Evolutionary conservation across 2,888 invertebrate species (phyloP), one percentile per base, ranked within the genome.

Genomic region (Aporophyla nigra): DNA sequence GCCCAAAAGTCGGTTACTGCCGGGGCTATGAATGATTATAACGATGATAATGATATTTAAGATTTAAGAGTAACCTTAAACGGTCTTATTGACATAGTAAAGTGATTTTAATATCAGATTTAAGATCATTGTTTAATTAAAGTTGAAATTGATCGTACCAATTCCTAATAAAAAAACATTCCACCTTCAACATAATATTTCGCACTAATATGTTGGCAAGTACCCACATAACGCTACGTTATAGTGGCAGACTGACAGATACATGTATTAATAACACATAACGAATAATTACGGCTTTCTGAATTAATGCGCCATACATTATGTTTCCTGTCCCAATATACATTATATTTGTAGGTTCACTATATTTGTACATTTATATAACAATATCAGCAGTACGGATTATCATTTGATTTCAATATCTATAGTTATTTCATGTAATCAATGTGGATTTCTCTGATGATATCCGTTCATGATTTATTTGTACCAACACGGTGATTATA

Each of bases 231-330:
- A 21, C 49, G 49, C 14, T 43, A 65, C 19, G 27, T 78, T 16
- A 53, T 51, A 61, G 46, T 56, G 51, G 14, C 54, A 46, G 21
- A 10, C 56, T 69, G 69, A 66, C 59, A 61, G 54, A 27, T 68
- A 70, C 62, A 73, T 58, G 40, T 56, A 73, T 73, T 71, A 76
- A 51, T 82, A 84, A 66, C 71, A 74, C 53, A 65, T 68, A 49
- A 43, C 40, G 53, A 67, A 68, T 67, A 81, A 78, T 76, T 68
- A 71, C 40, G 27, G 46, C 40, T 24, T 54, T 14, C 49, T 33
- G 12, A 49, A 46, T 61, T n/a, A 61, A 75, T 27, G 65, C 40
- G 21, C 27, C 19, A 24, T 40, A 61, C 0, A 54, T 70, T 71
- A 51, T 51, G 33, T 49, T 70, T 53, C 14, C 59, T n/a, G 53